A percentile compares a stretch with the other conserved stretches of the same genome.
Evolutionary conservation across 2,113 vertebrate species (phyloP).

Genomic region (Phalacrocorax carbo): DNA sequence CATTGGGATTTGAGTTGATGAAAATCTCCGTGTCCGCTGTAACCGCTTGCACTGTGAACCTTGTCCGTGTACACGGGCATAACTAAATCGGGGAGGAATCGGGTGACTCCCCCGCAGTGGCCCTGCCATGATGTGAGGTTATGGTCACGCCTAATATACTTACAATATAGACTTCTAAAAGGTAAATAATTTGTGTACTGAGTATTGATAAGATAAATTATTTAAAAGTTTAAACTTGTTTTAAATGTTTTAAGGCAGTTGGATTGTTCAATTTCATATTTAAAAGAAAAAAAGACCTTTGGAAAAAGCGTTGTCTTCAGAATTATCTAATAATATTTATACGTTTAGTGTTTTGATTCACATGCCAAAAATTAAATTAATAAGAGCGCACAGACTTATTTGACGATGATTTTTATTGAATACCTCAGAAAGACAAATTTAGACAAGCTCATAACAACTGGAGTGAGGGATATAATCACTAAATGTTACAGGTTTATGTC

Average conservation of each 20-base stretch:
- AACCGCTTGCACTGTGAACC: not conserved
- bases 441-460: not conserved
- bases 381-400: fast-evolving
- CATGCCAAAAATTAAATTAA: not conserved
- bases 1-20: not conserved
- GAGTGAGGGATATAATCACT: not conserved
- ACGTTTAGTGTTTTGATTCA: not conserved
- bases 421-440: not conserved
- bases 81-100: not conserved
- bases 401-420: not conserved
- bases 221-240: not conserved
- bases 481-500: not conserved
- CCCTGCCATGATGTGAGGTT: not conserved
- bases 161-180: fast-evolving
- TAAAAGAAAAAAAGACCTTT: not conserved
- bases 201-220: not conserved
- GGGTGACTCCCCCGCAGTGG: not conserved
- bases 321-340: not conserved
- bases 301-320: not conserved
- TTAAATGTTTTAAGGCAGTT: not conserved
- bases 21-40: fast-evolving
- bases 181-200: not conserved
- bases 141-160: no score
- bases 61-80: not conserved
- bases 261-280: not conserved